Percentiles rank a stretch among this genome's conserved stretches.
Conservation (phyloP, 2,888 invertebrate genomes). For the Rapana venosa region DNA sequence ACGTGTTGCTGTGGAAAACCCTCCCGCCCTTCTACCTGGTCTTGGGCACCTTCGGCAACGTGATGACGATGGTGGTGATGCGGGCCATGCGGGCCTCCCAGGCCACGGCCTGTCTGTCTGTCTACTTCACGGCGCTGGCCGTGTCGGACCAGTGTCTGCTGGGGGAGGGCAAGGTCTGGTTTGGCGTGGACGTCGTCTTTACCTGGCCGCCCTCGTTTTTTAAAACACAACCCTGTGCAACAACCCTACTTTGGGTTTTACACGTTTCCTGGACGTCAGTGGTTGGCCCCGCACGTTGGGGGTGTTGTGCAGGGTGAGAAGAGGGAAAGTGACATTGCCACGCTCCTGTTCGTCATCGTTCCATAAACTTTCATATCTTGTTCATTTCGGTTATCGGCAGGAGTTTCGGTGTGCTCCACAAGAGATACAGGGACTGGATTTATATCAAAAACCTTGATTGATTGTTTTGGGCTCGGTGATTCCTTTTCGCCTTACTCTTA, state of each 20-base stretch:
- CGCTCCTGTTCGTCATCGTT: too few relatives aligned
- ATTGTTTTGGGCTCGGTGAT: neutral
- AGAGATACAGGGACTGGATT: neutral
- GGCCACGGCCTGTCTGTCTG: neutral
- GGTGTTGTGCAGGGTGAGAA: neutral
- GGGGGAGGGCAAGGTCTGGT: neutral
- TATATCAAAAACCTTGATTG: neutral
- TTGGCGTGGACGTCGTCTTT: neutral
- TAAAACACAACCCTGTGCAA: neutral
- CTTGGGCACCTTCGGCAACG: neutral
- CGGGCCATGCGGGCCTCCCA: neutral
- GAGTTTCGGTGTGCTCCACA: neutral
- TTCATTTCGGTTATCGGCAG: neutral
- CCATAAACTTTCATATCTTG: too few relatives aligned
- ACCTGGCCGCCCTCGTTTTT: neutral
- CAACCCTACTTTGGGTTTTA: neutral
- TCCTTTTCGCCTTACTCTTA: too few relatives aligned
- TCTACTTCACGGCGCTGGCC: slow-evolving; percentile 16
- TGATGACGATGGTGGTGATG: slow-evolving; percentile 18
- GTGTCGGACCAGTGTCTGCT: slow-evolving; percentile 1
- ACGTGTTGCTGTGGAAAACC: neutral
- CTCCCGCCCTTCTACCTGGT: neutral
- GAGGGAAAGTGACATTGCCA: neutral
- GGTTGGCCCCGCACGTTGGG: neutral
- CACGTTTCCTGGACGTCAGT: neutral